Base-by-base conservation (phyloP, 2,113 vertebrate species). In the Suncus etruscus region DNA sequence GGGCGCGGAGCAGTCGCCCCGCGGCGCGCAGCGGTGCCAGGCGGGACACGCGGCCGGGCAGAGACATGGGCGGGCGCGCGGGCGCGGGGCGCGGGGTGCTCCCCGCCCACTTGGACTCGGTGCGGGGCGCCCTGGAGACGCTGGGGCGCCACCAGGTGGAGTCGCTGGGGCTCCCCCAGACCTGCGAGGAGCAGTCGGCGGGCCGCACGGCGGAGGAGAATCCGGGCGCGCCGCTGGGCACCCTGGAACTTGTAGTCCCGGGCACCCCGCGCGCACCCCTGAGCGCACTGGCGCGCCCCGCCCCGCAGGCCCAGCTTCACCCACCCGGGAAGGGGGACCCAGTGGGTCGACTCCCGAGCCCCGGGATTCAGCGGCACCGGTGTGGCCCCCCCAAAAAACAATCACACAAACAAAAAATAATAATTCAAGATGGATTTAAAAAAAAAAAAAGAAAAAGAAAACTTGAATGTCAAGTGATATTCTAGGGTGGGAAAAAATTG, bases 191-290 rank as follows among this genome's bases (percentile, higher is more conserved):
- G 84, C 47, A 5, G 3, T 39, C 74, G 58, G 87, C 77, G 63
- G 81, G 84, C 80, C 20, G 94, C 75, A 93, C 91, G n/a, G 91
- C 89, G 86, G 39, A 39, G 73, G 86, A 77, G 79, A 81, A 31
- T 74, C 92, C 82, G 24, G 89, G 73, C 80, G 95, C 83, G 83
- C 94, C 96, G 96, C 96, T 91, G 91, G 91, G 96, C 95, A 96
- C 94, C 70, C 94, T 95, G 96, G 96, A 91, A 96, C 95, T 96
- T 96, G 96, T 96, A 96, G 96, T 96, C 87, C 80, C 0, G 51
- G 54, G 70, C 32, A 12, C 31, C 69, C 14, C 69, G 15, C 69
- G 14, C 69, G 5, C 91, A 9, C 86, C 54, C 16, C 15, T 48
- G 5, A 1, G 8, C 87, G 86, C 92, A 86, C 89, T 83, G 92